A percentile compares a stretch with the other conserved stretches of the same genome.
Evolutionary conservation across 2,113 vertebrate species (phyloP).

Genomic region (Indicator maculatus): DNA sequence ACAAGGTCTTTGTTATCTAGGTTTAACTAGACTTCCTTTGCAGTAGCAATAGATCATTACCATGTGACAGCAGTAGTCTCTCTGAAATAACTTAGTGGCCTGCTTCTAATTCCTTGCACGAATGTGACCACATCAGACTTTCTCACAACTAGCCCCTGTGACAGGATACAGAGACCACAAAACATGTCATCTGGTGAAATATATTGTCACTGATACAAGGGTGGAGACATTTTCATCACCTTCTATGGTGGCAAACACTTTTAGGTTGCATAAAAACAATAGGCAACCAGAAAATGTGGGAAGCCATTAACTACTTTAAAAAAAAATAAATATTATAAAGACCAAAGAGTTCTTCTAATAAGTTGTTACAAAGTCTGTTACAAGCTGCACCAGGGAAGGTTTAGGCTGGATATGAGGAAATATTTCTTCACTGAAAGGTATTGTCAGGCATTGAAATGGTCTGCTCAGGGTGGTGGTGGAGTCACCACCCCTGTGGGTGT

Average conservation of each 20-base stretch:
- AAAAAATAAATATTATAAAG: not conserved
- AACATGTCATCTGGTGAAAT: not conserved
- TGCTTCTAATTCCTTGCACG: conserved; percentile 15
- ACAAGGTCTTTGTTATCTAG: not conserved
- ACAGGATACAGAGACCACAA: not conserved
- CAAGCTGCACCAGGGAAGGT: no score
- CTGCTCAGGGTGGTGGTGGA: no score
- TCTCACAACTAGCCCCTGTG: not conserved
- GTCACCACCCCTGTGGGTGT: no score
- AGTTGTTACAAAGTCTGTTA: not conserved
- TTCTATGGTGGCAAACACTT: not conserved
- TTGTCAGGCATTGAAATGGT: no score
- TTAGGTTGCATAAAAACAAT: not conserved
- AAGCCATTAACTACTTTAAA: not conserved
- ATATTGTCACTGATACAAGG: not conserved
- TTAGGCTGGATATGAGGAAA: no score
- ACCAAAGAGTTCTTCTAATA: not conserved
- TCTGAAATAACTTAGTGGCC: conserved; percentile 10
- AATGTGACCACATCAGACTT: conserved; percentile 39
- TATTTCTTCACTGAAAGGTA: no score
- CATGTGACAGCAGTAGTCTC: conserved; percentile 6
- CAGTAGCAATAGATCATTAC: conserved; percentile 2
- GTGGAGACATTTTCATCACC: not conserved
- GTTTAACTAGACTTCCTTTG: conserved; percentile 29
- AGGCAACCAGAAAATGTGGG: not conserved